These are phyloP conservation scores for Liodrosophila aerea DNA, from an alignment of 2,888 invertebrate species.

Conservation along the genomic window DNA sequence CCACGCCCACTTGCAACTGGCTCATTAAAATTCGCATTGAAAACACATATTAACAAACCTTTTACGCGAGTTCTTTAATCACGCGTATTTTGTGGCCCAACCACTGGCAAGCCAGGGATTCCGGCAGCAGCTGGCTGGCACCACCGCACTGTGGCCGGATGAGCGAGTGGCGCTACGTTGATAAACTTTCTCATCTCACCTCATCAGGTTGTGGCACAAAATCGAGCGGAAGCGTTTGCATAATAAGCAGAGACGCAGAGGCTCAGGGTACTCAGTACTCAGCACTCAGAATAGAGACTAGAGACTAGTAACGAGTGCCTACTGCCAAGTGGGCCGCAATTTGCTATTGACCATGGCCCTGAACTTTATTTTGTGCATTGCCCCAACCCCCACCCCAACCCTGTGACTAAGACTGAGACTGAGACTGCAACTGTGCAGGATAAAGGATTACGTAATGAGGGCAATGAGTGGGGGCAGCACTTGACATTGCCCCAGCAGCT, in stretches of 20 bases:
- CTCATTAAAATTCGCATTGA: slow-evolving; percentile 73
- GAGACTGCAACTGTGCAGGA: too few species aligned
- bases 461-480: slow-evolving; percentile 45
- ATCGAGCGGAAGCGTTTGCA: slow-evolving; percentile 59
- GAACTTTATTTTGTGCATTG: slow-evolving; percentile 57
- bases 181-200: too few species aligned
- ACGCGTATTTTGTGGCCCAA: slow-evolving; percentile 54
- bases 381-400: not conserved
- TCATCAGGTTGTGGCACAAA: slow-evolving; percentile 54
- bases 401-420: not conserved
- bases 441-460: slow-evolving; percentile 65
- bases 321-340: slow-evolving; percentile 47
- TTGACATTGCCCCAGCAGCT: slow-evolving; percentile 40
- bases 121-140: not conserved
- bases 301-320: slow-evolving; percentile 13
- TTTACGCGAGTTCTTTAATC: slow-evolving; percentile 61
- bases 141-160: slow-evolving; percentile 1
- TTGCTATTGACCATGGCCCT: slow-evolving; percentile 68
- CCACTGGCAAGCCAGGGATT: not conserved
- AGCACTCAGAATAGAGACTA: slow-evolving; percentile 3
- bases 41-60: slow-evolving; percentile 57
- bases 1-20: slow-evolving; percentile 5
- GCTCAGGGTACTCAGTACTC: slow-evolving; percentile 4
- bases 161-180: not conserved
- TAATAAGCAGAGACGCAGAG: slow-evolving; percentile 17